Evolutionary conservation across 1,140 invertebrate species (phyloP).

Genomic region (Cydia pomonella): DNA sequence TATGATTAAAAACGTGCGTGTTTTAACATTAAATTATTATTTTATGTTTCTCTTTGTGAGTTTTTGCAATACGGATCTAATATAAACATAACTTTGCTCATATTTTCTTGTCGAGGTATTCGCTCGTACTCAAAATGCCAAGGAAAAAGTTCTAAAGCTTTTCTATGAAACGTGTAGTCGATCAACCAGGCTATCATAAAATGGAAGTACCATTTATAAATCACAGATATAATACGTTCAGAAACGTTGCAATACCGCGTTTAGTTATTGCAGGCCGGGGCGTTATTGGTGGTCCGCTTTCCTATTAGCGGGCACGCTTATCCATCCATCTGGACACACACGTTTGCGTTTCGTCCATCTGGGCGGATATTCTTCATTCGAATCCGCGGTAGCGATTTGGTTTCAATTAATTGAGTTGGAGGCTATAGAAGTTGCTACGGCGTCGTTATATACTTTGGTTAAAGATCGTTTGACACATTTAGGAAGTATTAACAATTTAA

Average conservation of each 20-base stretch:
- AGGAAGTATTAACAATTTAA: too few relatives aligned
- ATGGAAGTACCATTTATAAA: slow-evolving; percentile 48
- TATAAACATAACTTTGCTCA: not conserved
- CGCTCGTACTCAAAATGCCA: not conserved
- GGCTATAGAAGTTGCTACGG: not conserved
- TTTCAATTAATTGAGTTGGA: slow-evolving; percentile 23
- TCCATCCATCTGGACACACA: slow-evolving; percentile 30
- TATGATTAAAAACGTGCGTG: slow-evolving; percentile 6
- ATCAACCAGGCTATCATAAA: slow-evolving; percentile 39
- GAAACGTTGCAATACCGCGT: slow-evolving; percentile 39
- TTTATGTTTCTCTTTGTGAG: not conserved
- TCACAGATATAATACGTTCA: slow-evolving; percentile 46
- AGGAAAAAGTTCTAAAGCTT: not conserved
- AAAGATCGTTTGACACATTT: too few relatives aligned
- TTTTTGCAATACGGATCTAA: not conserved
- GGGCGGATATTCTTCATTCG: slow-evolving; percentile 15
- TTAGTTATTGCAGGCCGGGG: slow-evolving; percentile 38
- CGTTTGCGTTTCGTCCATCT: slow-evolving; percentile 16
- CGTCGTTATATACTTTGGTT: not conserved
- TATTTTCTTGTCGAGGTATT: not conserved
- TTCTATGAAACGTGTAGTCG: not conserved
- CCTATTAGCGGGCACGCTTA: slow-evolving; percentile 38
- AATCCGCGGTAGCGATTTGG: not conserved
- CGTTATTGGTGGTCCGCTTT: slow-evolving; percentile 43
- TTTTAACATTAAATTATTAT: not conserved